Evolutionary conservation across 2,888 invertebrate species (phyloP).

Genomic region (Thalpophila matura): DNA sequence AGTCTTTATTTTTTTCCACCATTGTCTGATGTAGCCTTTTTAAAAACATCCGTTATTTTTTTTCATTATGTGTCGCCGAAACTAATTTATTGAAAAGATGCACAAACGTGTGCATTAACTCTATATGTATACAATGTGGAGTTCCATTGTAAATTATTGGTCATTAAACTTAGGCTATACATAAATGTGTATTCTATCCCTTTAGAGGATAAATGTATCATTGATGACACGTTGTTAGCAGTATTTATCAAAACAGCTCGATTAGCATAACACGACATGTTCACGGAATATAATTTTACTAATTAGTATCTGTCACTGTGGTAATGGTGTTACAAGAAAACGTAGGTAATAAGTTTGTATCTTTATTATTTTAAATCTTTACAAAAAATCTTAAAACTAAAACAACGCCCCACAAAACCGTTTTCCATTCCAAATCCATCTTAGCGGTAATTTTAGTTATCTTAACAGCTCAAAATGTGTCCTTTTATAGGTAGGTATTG

Average conservation of each 20-base stretch:
- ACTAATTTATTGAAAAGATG: constrained; percentile 12
- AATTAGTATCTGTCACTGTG: background rate
- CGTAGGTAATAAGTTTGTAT: too few relatives aligned
- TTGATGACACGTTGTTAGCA: constrained; percentile 3
- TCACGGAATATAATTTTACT: background rate
- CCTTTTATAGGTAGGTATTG: too few relatives aligned
- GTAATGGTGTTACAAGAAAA: too few relatives aligned
- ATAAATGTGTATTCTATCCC: constrained; percentile 1
- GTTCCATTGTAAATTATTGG: background rate
- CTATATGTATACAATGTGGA: background rate
- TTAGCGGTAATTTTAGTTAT: too few relatives aligned
- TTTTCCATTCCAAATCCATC: too few relatives aligned
- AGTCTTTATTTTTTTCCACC: background rate
- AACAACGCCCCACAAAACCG: too few relatives aligned
- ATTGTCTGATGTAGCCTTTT: constrained; percentile 1
- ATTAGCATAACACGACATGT: constrained; percentile 4
- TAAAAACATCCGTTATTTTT: constrained; percentile 9
- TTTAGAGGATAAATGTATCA: constrained; percentile 5
- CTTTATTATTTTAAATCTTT: too few relatives aligned
- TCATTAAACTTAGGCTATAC: constrained; percentile 19
- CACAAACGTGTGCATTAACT: constrained; percentile 22
- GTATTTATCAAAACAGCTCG: constrained; percentile 12
- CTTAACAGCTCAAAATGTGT: too few relatives aligned
- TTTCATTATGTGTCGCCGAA: constrained; percentile 23
- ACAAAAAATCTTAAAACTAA: too few relatives aligned